Evolutionary conservation across 2,888 invertebrate genomes (phyloP).

Genomic region (Heliconius sara): DNA sequence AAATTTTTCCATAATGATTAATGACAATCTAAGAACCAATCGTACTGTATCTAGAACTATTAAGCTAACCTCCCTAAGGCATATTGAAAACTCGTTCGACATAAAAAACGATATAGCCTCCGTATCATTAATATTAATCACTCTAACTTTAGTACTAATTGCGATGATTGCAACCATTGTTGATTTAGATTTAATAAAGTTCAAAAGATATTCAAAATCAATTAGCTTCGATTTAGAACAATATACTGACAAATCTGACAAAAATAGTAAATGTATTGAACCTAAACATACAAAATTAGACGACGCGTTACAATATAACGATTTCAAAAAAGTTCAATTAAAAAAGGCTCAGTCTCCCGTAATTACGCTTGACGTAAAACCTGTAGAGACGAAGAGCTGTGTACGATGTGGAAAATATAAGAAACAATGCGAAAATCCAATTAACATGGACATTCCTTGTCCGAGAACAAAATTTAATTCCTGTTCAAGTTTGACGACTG

Average conservation of each 20-base stretch:
- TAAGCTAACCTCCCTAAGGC: slow-evolving; percentile 63
- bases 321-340: slow-evolving; percentile 57
- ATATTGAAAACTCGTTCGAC: slow-evolving; percentile 60
- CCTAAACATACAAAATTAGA: slow-evolving; percentile 42
- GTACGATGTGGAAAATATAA: slow-evolving; percentile 75
- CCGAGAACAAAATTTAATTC: slow-evolving; percentile 69
- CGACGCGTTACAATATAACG: slow-evolving; percentile 49
- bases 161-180: slow-evolving; percentile 73
- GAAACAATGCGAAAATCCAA: slow-evolving; percentile 66
- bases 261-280: slow-evolving; percentile 7
- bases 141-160: slow-evolving; percentile 61
- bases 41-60: slow-evolving; percentile 66
- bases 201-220: slow-evolving; percentile 58
- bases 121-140: slow-evolving; percentile 62
- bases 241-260: slow-evolving; percentile 56
- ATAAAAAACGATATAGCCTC: slow-evolving; percentile 64
- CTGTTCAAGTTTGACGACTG: slow-evolving; percentile 64
- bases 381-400: slow-evolving; percentile 69
- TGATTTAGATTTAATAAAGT: slow-evolving; percentile 70
- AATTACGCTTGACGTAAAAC: slow-evolving; percentile 73
- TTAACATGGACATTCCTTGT: slow-evolving; percentile 60
- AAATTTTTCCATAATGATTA: slow-evolving; percentile 77
- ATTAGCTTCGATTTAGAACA: slow-evolving; percentile 72
- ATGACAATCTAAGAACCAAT: slow-evolving; percentile 70
- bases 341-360: slow-evolving; percentile 66